Percentiles rank a stretch among this genome's conserved stretches.
Evolutionary conservation across 2,113 vertebrate genomes (phyloP).

Genomic region (Ramphastos sulfuratus): DNA sequence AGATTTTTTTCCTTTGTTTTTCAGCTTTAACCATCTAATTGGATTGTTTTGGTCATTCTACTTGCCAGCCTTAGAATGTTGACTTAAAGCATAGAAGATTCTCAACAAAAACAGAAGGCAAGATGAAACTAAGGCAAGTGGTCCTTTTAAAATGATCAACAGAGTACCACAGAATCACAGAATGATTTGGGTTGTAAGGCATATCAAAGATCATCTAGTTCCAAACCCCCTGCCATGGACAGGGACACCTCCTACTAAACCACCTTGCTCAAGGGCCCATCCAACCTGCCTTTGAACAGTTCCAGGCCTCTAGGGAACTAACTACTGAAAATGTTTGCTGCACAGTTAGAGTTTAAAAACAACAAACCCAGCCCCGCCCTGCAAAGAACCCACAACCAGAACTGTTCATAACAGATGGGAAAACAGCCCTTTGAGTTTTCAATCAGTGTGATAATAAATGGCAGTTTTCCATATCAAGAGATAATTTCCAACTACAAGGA

Average conservation of each 20-base stretch:
- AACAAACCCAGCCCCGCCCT: background rate
- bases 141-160: background rate
- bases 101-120: background rate
- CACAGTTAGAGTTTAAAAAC: background rate
- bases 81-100: background rate
- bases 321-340: background rate
- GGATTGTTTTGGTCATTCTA: fast-evolving
- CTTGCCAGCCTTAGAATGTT: background rate
- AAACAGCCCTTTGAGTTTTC: background rate
- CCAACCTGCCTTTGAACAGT: too few species aligned
- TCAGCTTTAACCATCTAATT: background rate
- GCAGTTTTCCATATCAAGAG: background rate
- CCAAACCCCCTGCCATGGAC: too few species aligned
- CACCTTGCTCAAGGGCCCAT: too few species aligned
- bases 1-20: background rate
- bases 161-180: too few species aligned
- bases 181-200: too few species aligned
- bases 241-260: too few species aligned
- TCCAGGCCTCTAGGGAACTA: background rate
- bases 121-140: background rate
- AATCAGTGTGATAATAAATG: background rate
- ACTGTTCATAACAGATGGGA: background rate
- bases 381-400: background rate
- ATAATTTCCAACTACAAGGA: background rate
- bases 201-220: too few species aligned